Evolutionary conservation across 2,888 invertebrate species (phyloP).

Genomic region (Sinodicranocentrus sp.): DNA sequence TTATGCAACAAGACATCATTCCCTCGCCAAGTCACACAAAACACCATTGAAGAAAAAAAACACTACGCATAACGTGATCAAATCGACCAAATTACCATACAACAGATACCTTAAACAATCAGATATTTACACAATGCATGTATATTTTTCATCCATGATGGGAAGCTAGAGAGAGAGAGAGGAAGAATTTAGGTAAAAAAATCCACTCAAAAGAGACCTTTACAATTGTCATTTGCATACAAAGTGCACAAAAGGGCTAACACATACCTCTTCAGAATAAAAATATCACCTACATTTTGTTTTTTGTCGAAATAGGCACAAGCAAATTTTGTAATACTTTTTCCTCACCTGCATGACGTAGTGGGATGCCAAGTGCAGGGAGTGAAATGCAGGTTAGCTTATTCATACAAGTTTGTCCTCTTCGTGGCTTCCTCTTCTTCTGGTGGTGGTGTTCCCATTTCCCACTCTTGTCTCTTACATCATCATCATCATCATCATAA

Average conservation of each 20-base stretch:
- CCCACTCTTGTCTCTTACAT: slow-evolving; percentile 56
- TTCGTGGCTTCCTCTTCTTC: slow-evolving; percentile 48
- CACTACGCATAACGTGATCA: too few relatives aligned
- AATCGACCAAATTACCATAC: too few relatives aligned
- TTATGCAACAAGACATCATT: too few relatives aligned
- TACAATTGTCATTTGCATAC: neutral
- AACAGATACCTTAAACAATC: too few relatives aligned
- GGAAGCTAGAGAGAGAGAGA: neutral
- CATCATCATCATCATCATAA: slow-evolving; percentile 32
- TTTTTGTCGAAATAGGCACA: too few relatives aligned
- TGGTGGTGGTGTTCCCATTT: slow-evolving; percentile 60
- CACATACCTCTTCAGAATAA: neutral
- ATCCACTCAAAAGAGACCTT: neutral
- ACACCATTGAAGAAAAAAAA: too few relatives aligned
- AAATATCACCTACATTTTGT: too few relatives aligned
- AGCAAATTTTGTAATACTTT: neutral
- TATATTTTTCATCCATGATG: too few relatives aligned
- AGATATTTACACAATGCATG: too few relatives aligned
- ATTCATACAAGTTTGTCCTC: neutral
- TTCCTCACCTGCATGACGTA: slow-evolving; percentile 24
- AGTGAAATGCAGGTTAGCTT: slow-evolving; percentile 26
- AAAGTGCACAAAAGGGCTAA: too few relatives aligned
- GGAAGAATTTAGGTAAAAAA: neutral
- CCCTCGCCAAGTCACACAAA: too few relatives aligned
- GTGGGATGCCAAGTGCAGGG: slow-evolving; percentile 52